phyloP scores from a whole-genome alignment of 2,888 invertebrate genomes.

The Glaucopsyche alexis region DNA sequence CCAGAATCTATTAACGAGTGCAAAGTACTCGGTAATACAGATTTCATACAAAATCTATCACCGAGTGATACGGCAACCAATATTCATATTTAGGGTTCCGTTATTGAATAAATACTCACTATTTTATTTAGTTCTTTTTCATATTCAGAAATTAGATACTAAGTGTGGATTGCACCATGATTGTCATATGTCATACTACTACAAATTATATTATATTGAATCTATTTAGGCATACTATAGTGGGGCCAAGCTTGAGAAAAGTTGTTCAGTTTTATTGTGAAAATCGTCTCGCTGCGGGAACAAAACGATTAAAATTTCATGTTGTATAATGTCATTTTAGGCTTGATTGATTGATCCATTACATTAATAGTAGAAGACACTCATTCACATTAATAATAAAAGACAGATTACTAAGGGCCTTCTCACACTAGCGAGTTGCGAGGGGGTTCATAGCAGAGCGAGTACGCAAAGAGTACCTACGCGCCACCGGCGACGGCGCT shows the following conservation, averaged over 20 bases:
- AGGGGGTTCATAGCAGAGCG: slow-evolving; percentile 1
- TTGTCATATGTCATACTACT: background rate
- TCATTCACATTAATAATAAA: background rate
- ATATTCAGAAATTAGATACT: too few relatives aligned
- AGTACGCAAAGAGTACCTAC: background rate
- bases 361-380: slow-evolving; percentile 1
- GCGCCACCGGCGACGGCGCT: background rate
- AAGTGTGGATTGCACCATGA: slow-evolving; percentile 1
- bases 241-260: background rate
- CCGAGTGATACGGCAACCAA: too few relatives aligned
- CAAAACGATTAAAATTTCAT: too few relatives aligned
- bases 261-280: background rate
- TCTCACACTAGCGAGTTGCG: slow-evolving; percentile 1
- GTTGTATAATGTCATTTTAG: too few relatives aligned
- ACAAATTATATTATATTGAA: background rate
- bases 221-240: slow-evolving; percentile 1
- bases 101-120: too few relatives aligned
- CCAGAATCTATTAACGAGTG: too few relatives aligned
- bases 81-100: too few relatives aligned
- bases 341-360: background rate
- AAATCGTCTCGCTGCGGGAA: too few relatives aligned
- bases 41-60: too few relatives aligned
- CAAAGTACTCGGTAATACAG: too few relatives aligned
- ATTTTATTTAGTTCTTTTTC: too few relatives aligned
- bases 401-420: background rate